Percentiles rank a stretch among this genome's conserved stretches.
Conservation (phyloP, 2,113 vertebrate genomes). For the Neogale vison region DNA sequence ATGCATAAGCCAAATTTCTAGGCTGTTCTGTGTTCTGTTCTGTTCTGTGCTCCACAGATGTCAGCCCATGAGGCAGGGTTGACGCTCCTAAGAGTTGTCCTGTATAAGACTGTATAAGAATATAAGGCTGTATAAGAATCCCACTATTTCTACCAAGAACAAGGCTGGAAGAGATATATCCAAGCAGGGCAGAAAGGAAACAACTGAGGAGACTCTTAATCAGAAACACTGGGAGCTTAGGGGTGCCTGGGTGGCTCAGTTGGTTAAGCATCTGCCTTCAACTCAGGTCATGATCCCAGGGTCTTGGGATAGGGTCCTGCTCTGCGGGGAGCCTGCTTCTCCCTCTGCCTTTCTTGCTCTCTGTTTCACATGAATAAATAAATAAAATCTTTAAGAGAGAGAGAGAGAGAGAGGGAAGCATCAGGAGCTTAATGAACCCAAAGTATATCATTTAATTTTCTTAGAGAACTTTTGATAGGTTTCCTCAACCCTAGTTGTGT, state of each 20-base stretch:
- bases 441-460: not conserved
- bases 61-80: not conserved
- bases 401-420: not conserved
- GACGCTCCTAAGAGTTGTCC: not conserved
- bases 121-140: not conserved
- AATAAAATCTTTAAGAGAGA: too few species aligned
- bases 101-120: not conserved
- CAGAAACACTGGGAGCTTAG: not conserved
- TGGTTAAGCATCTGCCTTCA: too few species aligned
- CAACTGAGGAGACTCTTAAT: not conserved
- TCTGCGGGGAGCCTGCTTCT: too few species aligned
- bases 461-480: not conserved
- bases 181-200: not conserved
- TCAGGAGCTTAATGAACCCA: not conserved
- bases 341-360: too few species aligned
- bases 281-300: too few species aligned
- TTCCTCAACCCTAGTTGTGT: not conserved
- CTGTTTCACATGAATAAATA: too few species aligned
- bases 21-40: too few species aligned
- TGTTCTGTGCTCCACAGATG: not conserved
- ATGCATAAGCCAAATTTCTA: not conserved
- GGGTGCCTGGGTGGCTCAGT: too few species aligned
- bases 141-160: not conserved
- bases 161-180: not conserved
- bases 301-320: too few species aligned